Conservation (phyloP, 1,140 invertebrate species). For the Goniozus legneri region DNA sequence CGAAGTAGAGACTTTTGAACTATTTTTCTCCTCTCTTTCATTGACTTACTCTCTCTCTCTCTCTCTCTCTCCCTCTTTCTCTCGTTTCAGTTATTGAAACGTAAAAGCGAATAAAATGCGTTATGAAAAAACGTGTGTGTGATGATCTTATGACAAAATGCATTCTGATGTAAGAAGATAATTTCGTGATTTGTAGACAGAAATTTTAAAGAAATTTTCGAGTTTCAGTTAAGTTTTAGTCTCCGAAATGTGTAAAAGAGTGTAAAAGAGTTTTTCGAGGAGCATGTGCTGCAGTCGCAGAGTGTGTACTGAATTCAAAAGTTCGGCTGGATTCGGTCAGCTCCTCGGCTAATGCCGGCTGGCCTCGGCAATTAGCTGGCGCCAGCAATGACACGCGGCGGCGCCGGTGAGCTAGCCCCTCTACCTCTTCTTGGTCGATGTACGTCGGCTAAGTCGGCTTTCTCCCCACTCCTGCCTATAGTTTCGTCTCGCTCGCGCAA, state of each 20-base stretch:
- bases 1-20: not conserved
- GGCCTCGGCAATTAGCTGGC: slow-evolving; percentile 50
- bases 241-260: too few relatives aligned
- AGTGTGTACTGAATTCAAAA: too few relatives aligned
- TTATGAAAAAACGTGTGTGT: too few relatives aligned
- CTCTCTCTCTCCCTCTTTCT: not conserved
- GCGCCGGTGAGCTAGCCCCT: slow-evolving; percentile 28
- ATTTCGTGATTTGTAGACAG: too few relatives aligned
- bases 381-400: slow-evolving; percentile 49
- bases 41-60: not conserved
- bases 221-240: too few relatives aligned
- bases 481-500: not conserved
- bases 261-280: too few relatives aligned
- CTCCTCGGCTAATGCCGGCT: slow-evolving; percentile 44
- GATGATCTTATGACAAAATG: too few relatives aligned
- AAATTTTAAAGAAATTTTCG: too few relatives aligned
- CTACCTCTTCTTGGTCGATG: slow-evolving; percentile 5
- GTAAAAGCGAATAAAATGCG: too few relatives aligned
- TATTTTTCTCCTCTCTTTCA: not conserved
- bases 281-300: too few relatives aligned
- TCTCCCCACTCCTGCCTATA: not conserved
- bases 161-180: too few relatives aligned
- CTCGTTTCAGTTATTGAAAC: too few relatives aligned
- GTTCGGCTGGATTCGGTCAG: slow-evolving; percentile 34
- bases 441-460: not conserved